Conservation (phyloP, 2,888 invertebrate species). For the Trachelus stipa region DNA sequence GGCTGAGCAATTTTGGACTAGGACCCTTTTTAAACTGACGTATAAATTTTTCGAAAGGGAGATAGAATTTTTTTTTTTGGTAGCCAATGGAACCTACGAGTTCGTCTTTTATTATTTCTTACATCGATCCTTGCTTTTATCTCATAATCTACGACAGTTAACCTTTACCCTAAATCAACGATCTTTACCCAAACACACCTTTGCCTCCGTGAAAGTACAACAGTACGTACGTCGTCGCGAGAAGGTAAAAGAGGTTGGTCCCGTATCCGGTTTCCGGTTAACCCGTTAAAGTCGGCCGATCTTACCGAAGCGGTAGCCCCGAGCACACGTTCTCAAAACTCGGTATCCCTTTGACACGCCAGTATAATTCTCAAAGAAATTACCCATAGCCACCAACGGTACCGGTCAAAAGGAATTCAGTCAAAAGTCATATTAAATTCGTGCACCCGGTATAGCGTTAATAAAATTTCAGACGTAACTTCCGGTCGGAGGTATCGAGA, state of each 20-base stretch:
- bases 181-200: neutral
- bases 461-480: neutral
- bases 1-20: neutral
- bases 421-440: neutral
- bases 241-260: neutral
- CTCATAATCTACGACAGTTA: neutral
- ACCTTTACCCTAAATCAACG: neutral
- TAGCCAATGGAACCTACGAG: neutral
- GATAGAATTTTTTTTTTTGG: neutral
- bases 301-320: neutral
- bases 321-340: neutral
- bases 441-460: neutral
- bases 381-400: neutral
- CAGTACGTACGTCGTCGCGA: neutral
- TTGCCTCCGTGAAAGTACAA: neutral
- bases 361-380: neutral
- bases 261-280: slow-evolving; percentile 4
- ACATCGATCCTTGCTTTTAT: neutral
- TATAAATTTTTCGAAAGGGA: neutral
- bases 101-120: neutral
- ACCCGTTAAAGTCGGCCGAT: slow-evolving; percentile 3
- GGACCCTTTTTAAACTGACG: neutral
- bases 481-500: neutral
- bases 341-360: neutral
- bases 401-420: neutral